Conservation (phyloP, 2,888 invertebrate species). For the Fragum fragum region DNA sequence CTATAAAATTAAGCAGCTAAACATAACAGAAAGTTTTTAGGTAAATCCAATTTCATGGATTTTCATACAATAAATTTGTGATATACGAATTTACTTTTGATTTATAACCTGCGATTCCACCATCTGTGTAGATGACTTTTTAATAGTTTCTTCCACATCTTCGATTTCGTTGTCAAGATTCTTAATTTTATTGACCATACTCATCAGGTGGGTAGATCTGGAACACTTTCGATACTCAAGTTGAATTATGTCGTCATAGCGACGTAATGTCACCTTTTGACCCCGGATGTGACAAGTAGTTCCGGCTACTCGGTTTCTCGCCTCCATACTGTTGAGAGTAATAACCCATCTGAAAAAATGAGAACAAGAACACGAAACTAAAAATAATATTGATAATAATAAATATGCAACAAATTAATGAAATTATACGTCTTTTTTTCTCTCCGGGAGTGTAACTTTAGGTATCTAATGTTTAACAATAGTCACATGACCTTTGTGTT, state of each 20-base stretch:
- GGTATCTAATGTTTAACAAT: too few species aligned
- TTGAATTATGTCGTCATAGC: constrained; percentile 71
- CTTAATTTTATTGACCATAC: constrained; percentile 61
- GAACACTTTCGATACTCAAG: constrained; percentile 69
- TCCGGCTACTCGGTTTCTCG: constrained; percentile 67
- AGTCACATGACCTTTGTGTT: too few species aligned
- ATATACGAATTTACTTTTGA: too few species aligned
- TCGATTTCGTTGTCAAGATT: constrained; percentile 38
- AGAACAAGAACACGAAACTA: not conserved
- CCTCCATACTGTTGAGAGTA: constrained; percentile 60
- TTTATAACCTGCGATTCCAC: constrained; percentile 12
- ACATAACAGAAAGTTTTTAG: too few species aligned
- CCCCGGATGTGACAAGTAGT: constrained; percentile 57
- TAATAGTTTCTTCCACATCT: constrained; percentile 9
- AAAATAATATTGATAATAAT: too few species aligned
- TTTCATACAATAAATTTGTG: too few species aligned
- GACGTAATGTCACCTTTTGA: constrained; percentile 58
- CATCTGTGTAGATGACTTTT: constrained; percentile 3
- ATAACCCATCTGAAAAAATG: constrained; percentile 64
- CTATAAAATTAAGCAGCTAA: too few species aligned
- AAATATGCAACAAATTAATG: too few species aligned
- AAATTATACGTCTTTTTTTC: too few species aligned
- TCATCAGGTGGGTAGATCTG: constrained; percentile 47
- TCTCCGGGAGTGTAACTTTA: too few species aligned
- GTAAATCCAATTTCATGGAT: too few species aligned